Conservation (phyloP, 2,888 invertebrate species). For the Tenodera sinensis region DNA sequence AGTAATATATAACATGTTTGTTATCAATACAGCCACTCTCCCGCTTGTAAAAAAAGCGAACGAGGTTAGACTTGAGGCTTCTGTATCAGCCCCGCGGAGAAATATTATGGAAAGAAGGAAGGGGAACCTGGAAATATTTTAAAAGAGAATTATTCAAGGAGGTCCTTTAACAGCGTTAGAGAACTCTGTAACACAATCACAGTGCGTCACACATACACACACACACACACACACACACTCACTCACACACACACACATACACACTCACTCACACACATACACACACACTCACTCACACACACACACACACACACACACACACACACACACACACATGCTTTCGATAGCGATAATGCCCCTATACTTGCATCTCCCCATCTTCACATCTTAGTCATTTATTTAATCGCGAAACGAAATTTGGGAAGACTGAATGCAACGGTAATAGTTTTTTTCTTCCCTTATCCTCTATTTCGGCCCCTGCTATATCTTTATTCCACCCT, state of each 20-base stretch:
- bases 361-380: not conserved
- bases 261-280: too few relatives aligned
- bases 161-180: not conserved
- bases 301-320: too few relatives aligned
- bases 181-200: not conserved
- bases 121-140: not conserved
- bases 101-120: not conserved
- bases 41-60: not conserved
- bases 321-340: too few relatives aligned
- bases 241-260: too few relatives aligned
- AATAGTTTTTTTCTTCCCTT: conserved; percentile 30
- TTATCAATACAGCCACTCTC: too few relatives aligned
- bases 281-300: too few relatives aligned
- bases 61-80: not conserved
- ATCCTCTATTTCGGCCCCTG: conserved; percentile 18
- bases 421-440: conserved; percentile 29
- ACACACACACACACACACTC: too few relatives aligned
- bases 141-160: not conserved
- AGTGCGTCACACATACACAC: not conserved
- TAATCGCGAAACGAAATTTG: conserved; percentile 33
- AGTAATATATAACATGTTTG: too few relatives aligned
- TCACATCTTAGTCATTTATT: conserved; percentile 24
- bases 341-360: not conserved
- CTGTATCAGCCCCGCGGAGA: not conserved
- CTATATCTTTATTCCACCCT: not conserved